Percentiles rank a stretch among this genome's conserved stretches.
These are phyloP conservation scores for Drosophila micromelanica DNA, from an alignment of 1,140 invertebrate species.

Conservation along the genomic window DNA sequence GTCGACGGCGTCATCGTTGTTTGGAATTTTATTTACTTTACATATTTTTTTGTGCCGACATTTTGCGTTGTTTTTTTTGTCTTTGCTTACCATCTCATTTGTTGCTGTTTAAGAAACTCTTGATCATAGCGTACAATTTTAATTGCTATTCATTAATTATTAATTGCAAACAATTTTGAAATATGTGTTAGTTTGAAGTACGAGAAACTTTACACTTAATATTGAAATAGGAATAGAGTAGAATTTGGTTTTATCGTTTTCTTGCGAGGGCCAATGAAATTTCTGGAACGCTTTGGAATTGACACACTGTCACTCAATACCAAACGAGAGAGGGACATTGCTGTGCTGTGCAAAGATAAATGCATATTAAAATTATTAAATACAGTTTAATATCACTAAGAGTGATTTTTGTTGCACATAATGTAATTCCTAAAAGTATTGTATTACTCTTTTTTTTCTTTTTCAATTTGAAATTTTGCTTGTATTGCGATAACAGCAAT, in stretches of 20 bases:
- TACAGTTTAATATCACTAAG: neutral
- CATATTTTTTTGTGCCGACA: constrained; percentile 35
- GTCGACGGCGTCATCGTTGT: constrained; percentile 24
- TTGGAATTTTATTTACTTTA: constrained; percentile 51
- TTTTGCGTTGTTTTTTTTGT: constrained; percentile 29
- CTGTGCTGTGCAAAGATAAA: neutral
- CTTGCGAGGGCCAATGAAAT: neutral
- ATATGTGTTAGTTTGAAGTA: no score
- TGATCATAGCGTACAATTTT: neutral
- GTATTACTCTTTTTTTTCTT: neutral
- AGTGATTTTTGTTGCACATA: neutral
- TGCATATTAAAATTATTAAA: neutral
- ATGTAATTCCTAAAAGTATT: neutral
- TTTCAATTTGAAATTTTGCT: neutral
- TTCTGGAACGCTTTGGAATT: constrained; percentile 14
- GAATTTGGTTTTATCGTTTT: neutral
- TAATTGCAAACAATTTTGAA: constrained; percentile 5
- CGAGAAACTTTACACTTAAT: no score
- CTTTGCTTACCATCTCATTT: constrained; percentile 20
- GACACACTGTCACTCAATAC: constrained; percentile 3
- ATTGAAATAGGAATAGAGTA: no score
- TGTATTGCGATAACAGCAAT: neutral
- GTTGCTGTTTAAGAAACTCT: neutral
- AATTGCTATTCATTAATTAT: constrained; percentile 5
- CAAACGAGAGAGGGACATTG: neutral